Evolutionary conservation across 2,888 invertebrate species (phyloP), one percentile per base, ranked within the genome.

Genomic region (Hydropsyche betteni): DNA sequence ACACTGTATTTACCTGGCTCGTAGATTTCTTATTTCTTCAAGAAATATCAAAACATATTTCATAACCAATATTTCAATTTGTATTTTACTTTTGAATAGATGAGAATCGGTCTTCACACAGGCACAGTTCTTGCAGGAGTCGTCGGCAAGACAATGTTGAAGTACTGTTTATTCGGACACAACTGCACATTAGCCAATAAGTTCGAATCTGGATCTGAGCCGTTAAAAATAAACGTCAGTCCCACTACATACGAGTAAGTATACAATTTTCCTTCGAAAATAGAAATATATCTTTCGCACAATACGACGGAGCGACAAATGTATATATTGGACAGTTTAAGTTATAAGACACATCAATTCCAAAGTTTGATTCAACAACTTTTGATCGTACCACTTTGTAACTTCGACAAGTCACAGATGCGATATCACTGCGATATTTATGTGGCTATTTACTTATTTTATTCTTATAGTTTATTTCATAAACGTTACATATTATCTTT

Each of bases 111-210:
- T 0, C 89, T 98, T 6, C 97, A 98, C 82, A 96, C 97, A 0
- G 97, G 97, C 0, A 94, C 96, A 0, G 97, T 97, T 0, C 84
- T 98, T 61, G 97, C 97, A 1, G 98, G 97, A 0, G 96, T 98
- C 0, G 97, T 98, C 4, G 97, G 97, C 0, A 94, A 95, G 73
- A 96, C 95, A 81, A 96, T 96, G 95, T 91, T 95, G 34, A 91
- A 97, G 80, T 98, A 97, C 82, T 98, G 97, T 83, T 91, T 98
- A 77, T 97, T 98, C 82, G 97, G 98, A 0, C 96, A 97, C 84
- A 96, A 97, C 83, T 97, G 97, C 14, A 97, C 97, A 1, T 90
- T 97, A 75, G 97, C 97, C 69, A 98, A 98, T 85, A 97, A 96
- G 87, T 97, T 98, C 82, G 98, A 98, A 84, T 97, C 97, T 0